phyloP scores from a whole-genome alignment of 1,140 invertebrate species.

The Cyclargus thomasi region DNA sequence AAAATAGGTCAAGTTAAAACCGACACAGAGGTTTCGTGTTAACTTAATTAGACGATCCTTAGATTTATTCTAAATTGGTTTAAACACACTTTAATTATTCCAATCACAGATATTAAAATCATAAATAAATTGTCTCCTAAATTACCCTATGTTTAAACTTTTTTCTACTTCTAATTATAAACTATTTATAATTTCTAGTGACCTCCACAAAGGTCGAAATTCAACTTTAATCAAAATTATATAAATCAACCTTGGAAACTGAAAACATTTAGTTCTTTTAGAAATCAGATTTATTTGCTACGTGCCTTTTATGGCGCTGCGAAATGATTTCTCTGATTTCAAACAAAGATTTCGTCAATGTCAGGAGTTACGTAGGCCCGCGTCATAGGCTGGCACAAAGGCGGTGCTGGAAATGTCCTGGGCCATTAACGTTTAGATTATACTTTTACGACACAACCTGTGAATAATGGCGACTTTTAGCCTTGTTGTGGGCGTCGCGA shows the following conservation, averaged over 20 bases:
- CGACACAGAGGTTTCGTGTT: not conserved
- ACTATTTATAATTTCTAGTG: not conserved
- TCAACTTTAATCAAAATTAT: too few relatives aligned
- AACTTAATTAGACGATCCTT: not conserved
- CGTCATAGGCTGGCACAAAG: slow-evolving; percentile 24
- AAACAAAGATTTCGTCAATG: slow-evolving; percentile 32
- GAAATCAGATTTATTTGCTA: slow-evolving; percentile 15
- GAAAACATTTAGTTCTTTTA: not conserved
- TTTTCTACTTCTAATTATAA: too few relatives aligned
- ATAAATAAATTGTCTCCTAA: too few relatives aligned
- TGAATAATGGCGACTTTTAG: slow-evolving; percentile 44
- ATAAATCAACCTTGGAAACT: too few relatives aligned
- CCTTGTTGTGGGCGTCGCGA: not conserved
- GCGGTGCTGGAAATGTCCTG: slow-evolving; percentile 29
- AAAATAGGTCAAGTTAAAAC: not conserved
- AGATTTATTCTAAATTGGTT: not conserved
- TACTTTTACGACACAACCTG: slow-evolving; percentile 36
- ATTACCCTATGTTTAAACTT: too few relatives aligned
- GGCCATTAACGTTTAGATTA: slow-evolving; percentile 42
- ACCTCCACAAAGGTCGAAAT: too few relatives aligned
- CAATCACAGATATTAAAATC: too few relatives aligned
- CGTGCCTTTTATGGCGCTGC: slow-evolving; percentile 18
- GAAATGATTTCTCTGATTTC: slow-evolving; percentile 31
- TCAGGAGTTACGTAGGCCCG: slow-evolving; percentile 25
- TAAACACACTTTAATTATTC: too few relatives aligned